These are phyloP conservation scores for Hymenopus coronatus DNA, from an alignment of 2,888 invertebrate species.

Conservation along the genomic window DNA sequence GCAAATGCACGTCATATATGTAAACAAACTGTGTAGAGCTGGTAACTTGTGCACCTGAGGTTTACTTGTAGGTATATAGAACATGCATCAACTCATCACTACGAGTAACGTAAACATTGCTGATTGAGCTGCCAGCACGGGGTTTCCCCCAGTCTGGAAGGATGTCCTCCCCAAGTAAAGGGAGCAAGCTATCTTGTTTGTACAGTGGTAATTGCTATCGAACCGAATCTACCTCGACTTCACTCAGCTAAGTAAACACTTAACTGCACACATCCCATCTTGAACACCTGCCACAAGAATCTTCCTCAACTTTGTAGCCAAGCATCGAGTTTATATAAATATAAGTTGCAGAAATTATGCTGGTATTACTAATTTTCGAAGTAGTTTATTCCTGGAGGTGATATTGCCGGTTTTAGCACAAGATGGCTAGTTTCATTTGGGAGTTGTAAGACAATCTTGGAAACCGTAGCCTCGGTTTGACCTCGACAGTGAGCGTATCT, in stretches of 20 bases:
- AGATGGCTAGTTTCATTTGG: no score
- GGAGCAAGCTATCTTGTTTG: not conserved
- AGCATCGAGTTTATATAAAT: not conserved
- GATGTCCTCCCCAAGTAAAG: not conserved
- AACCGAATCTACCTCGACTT: not conserved
- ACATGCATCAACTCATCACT: not conserved
- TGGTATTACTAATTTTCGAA: no score
- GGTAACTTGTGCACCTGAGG: no score
- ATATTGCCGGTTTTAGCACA: no score
- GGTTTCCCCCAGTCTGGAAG: not conserved
- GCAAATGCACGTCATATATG: no score
- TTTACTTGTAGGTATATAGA: not conserved
- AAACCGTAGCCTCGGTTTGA: no score
- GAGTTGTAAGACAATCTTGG: no score
- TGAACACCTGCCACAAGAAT: not conserved
- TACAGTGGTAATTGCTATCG: slow-evolving; percentile 7
- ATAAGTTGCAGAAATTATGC: not conserved
- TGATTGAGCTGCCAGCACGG: not conserved
- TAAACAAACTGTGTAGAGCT: no score
- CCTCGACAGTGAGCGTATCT: no score
- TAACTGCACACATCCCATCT: not conserved
- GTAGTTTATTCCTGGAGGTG: no score
- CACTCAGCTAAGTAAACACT: slow-evolving; percentile 8
- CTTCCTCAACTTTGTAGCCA: not conserved
- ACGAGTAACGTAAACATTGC: not conserved